A percentile compares a stretch with the other conserved stretches of the same genome.
Evolutionary conservation across 1,140 invertebrate genomes (phyloP).

Genomic region (Trichogramma pretiosum): DNA sequence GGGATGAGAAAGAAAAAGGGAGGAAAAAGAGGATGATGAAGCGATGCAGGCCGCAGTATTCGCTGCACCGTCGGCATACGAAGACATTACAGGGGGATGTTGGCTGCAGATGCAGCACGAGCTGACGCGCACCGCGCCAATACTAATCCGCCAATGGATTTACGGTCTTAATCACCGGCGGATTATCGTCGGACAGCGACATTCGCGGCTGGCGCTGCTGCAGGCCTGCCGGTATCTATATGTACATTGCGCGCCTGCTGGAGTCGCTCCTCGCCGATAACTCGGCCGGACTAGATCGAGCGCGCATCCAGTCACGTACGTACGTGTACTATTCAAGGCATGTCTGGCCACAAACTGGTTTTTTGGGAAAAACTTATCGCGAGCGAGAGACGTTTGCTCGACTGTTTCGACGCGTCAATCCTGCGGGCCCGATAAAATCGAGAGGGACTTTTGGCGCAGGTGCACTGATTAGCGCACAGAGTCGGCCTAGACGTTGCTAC

Average conservation of each 20-base stretch:
- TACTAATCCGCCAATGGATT: slow-evolving; percentile 51
- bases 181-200: slow-evolving; percentile 48
- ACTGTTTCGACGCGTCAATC: no score
- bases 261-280: slow-evolving; percentile 46
- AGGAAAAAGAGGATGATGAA: background rate
- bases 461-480: no score
- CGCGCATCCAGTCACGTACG: slow-evolving; percentile 4
- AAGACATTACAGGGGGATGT: no score
- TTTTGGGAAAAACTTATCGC: no score
- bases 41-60: background rate
- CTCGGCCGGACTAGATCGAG: slow-evolving; percentile 29
- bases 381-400: no score
- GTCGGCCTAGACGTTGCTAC: no score
- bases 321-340: no score
- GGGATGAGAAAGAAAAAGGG: background rate
- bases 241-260: slow-evolving; percentile 43
- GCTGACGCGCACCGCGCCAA: slow-evolving; percentile 37
- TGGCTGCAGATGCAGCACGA: slow-evolving; percentile 22
- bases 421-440: no score
- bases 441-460: no score
- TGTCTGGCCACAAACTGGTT: no score
- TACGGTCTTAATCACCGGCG: slow-evolving; percentile 56
- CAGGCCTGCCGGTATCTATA: slow-evolving; percentile 33
- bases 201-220: background rate
- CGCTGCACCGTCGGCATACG: slow-evolving; percentile 16